These are phyloP conservation scores for Eubasilissa splendida DNA, from an alignment of 2,888 invertebrate species.

Conservation along the genomic window DNA sequence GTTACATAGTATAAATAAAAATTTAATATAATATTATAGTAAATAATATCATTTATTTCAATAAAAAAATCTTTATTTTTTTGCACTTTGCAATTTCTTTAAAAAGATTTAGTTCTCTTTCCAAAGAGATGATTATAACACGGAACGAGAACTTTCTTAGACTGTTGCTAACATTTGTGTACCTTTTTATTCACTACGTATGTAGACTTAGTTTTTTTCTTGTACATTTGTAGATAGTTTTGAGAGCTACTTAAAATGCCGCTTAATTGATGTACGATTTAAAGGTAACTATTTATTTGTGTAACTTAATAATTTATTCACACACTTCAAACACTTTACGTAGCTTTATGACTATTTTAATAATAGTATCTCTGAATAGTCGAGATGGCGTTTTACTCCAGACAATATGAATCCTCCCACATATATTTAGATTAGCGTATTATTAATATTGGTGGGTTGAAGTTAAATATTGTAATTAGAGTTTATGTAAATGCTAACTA, in stretches of 20 bases:
- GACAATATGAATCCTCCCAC: slow-evolving; percentile 17
- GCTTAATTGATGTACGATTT: slow-evolving; percentile 3
- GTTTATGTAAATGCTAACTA: slow-evolving; percentile 23
- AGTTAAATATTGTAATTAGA: slow-evolving; percentile 36
- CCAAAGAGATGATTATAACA: slow-evolving; percentile 12
- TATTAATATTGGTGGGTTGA: slow-evolving; percentile 9
- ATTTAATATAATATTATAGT: neutral
- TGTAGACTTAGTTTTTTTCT: neutral
- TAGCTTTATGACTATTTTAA: slow-evolving; percentile 2
- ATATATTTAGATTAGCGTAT: neutral
- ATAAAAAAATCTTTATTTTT: slow-evolving; percentile 4
- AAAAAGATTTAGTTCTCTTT: neutral
- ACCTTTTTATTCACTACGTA: slow-evolving; percentile 7
- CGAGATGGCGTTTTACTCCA: slow-evolving; percentile 9
- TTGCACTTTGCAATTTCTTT: neutral
- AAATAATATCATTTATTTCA: slow-evolving; percentile 3
- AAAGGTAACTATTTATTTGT: slow-evolving; percentile 15
- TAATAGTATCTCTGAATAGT: slow-evolving; percentile 1
- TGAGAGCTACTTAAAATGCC: slow-evolving; percentile 16
- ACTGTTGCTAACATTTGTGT: slow-evolving; percentile 5
- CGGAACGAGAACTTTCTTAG: neutral
- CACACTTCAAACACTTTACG: slow-evolving; percentile 14
- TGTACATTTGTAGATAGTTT: slow-evolving; percentile 35
- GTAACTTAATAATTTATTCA: slow-evolving; percentile 34
- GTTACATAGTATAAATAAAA: neutral